Conservation (phyloP, 2,113 vertebrate genomes). For the Pimephales promelas region DNA sequence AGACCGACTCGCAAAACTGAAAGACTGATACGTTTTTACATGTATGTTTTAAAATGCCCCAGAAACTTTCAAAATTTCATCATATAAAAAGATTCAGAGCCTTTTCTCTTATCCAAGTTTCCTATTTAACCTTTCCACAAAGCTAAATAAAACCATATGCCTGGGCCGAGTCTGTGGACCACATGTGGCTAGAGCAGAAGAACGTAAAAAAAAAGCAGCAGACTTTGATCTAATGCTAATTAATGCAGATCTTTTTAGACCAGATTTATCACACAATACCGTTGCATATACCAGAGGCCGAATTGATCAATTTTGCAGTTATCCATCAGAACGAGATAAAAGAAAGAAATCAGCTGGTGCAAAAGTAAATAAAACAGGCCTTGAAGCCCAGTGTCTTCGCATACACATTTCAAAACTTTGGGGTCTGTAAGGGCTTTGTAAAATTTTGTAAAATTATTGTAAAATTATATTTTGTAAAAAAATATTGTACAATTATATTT, state of each 20-base stretch:
- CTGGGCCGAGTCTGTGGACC: conserved; percentile 61
- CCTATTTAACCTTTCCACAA: conserved; percentile 76
- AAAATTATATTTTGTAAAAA: background rate
- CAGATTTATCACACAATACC: conserved; percentile 47
- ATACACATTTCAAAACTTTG: background rate
- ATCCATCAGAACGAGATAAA: background rate
- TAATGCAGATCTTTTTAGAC: conserved; percentile 61
- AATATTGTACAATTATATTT: background rate
- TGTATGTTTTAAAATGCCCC: conserved; percentile 62
- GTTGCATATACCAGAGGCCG: conserved; percentile 42
- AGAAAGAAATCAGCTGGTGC: background rate
- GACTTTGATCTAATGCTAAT: conserved; percentile 66
- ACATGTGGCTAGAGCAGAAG: conserved; percentile 63
- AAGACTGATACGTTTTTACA: conserved; percentile 48
- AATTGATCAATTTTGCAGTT: conserved; percentile 24
- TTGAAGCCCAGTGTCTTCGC: background rate
- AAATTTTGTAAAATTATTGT: background rate
- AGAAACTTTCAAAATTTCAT: conserved; percentile 59
- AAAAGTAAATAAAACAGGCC: background rate
- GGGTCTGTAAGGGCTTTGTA: background rate
- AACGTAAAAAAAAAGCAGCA: conserved; percentile 37
- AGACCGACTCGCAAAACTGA: conserved; percentile 47
- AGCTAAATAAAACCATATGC: conserved; percentile 79
- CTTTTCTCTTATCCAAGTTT: conserved; percentile 69
- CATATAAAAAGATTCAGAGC: conserved; percentile 63